Percentiles rank a stretch among this genome's conserved stretches.
Conservation (phyloP, 2,113 vertebrate genomes). For the Hippocampus guttulatus region DNA sequence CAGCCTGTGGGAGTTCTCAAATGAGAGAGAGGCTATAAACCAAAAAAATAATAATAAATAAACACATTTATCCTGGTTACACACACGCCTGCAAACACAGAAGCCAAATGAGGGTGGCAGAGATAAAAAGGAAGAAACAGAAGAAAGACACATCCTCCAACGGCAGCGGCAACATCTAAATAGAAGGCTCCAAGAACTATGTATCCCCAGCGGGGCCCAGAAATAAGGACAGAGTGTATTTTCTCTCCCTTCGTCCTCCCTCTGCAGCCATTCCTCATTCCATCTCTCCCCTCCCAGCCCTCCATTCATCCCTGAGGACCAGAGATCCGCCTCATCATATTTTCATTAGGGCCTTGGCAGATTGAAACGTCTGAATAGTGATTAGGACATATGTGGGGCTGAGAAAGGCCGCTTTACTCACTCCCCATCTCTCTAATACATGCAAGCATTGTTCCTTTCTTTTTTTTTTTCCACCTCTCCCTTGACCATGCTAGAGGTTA, state of each 20-base stretch:
- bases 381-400: constrained; percentile 62
- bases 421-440: constrained; percentile 59
- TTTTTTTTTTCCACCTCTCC: constrained; percentile 1
- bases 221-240: constrained; percentile 87
- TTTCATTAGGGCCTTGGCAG: constrained; percentile 74
- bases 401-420: constrained; percentile 60
- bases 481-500: constrained; percentile 1
- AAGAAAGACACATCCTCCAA: constrained; percentile 43
- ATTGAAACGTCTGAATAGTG: constrained; percentile 70
- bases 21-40: constrained; percentile 42
- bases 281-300: constrained; percentile 51
- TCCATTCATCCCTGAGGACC: constrained; percentile 60
- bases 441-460: constrained; percentile 7
- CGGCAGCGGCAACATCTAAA: constrained; percentile 67
- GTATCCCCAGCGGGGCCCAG: constrained; percentile 83
- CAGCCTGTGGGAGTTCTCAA: constrained; percentile 45
- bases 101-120: constrained; percentile 51
- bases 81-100: constrained; percentile 27
- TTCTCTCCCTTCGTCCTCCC: constrained; percentile 72
- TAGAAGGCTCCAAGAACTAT: constrained; percentile 83
- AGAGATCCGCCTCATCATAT: constrained; percentile 73
- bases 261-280: constrained; percentile 63
- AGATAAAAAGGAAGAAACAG: constrained; percentile 45
- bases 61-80: constrained; percentile 55
- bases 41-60: constrained; percentile 34